These are phyloP conservation scores for Lordiphosa collinella DNA, from an alignment of 1,140 invertebrate species.

Conservation along the genomic window DNA sequence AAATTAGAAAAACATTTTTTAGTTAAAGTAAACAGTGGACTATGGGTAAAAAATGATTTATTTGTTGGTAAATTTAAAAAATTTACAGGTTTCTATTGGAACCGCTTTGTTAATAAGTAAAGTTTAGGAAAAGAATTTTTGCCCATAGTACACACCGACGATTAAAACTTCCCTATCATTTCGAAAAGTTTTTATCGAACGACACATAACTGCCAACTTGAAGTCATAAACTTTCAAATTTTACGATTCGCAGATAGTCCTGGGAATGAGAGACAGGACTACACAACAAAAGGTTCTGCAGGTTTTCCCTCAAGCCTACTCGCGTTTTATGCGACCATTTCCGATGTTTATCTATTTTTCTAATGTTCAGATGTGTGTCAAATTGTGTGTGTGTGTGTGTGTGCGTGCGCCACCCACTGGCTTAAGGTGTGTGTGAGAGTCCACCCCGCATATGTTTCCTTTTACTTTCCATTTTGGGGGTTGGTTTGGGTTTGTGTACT, in stretches of 20 bases:
- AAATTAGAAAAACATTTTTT: too few relatives aligned
- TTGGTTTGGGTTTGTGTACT: conserved; percentile 24
- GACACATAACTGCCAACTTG: conserved; percentile 7
- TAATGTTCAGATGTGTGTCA: conserved; percentile 37
- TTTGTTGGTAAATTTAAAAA: too few relatives aligned
- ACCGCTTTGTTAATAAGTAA: too few relatives aligned
- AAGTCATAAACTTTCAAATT: conserved; percentile 36
- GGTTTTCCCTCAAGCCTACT: neutral
- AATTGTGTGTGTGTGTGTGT: conserved; percentile 15
- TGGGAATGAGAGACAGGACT: neutral
- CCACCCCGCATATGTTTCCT: conserved; percentile 35
- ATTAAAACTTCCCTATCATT: conserved; percentile 14
- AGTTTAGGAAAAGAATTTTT: too few relatives aligned
- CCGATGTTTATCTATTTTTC: conserved; percentile 25
- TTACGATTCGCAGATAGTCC: conserved; percentile 33
- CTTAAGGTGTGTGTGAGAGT: conserved; percentile 12
- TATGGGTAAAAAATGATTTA: too few relatives aligned
- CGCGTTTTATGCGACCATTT: conserved; percentile 38
- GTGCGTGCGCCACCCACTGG: neutral
- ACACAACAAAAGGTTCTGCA: too few relatives aligned
- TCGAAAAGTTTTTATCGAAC: neutral
- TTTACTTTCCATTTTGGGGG: conserved; percentile 20
- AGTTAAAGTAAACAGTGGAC: too few relatives aligned
- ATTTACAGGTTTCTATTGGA: too few relatives aligned
- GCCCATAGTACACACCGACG: too few relatives aligned